Percentiles rank a stretch among this genome's conserved stretches.
These are phyloP conservation scores for Hymenopus coronatus DNA, from an alignment of 2,888 invertebrate genomes.

Conservation along the genomic window DNA sequence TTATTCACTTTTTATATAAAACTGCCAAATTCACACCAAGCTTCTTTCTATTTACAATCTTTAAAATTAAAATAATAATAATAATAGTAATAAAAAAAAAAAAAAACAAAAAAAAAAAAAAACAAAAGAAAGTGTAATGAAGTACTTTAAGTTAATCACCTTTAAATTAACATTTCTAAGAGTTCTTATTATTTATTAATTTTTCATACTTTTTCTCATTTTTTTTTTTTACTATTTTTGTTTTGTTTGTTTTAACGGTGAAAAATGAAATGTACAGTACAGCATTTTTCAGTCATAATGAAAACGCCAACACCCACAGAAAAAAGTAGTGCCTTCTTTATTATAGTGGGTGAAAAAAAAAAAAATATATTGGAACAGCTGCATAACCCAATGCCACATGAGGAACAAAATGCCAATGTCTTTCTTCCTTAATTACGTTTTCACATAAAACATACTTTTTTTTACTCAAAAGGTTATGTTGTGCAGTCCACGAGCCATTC, in stretches of 20 bases:
- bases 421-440: background rate
- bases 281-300: background rate
- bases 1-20: slow-evolving; percentile 6
- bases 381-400: background rate
- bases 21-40: slow-evolving; percentile 18
- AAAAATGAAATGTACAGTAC: slow-evolving; percentile 1
- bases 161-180: background rate
- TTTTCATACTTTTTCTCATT: background rate
- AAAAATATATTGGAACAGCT: slow-evolving; percentile 8
- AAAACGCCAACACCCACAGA: background rate
- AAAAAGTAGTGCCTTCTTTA: slow-evolving; percentile 9
- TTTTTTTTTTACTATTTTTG: background rate
- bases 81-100: background rate
- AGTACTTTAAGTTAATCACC: slow-evolving; percentile 1
- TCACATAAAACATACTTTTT: background rate
- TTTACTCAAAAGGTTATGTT: background rate
- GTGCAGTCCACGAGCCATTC: background rate
- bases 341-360: background rate
- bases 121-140: background rate
- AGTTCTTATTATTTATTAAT: background rate
- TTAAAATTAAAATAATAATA: background rate
- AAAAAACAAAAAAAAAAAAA: background rate
- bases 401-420: background rate
- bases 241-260: background rate
- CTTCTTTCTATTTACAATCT: slow-evolving; percentile 12